Evolutionary conservation across 2,888 invertebrate genomes (phyloP).

Genomic region (Pollenia amentaria): DNA sequence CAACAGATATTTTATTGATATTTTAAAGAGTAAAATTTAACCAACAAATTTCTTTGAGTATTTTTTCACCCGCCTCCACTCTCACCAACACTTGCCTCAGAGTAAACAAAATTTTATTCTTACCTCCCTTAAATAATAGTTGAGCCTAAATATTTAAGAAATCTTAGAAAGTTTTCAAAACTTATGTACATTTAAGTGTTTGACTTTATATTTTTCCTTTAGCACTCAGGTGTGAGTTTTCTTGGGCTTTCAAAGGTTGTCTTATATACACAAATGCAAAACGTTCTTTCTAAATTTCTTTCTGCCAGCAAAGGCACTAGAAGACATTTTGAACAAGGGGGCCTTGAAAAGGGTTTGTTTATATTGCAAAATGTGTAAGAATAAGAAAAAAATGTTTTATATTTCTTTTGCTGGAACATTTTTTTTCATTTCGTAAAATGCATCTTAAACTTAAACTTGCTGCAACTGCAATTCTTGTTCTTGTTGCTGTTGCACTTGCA

Average conservation of each 20-base stretch:
- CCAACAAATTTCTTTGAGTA: constrained; percentile 5
- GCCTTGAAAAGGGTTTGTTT: not conserved
- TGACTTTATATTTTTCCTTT: constrained; percentile 55
- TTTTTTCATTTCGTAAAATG: constrained; percentile 21
- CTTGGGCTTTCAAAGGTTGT: constrained; percentile 61
- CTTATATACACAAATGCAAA: constrained; percentile 7
- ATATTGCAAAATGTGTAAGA: constrained; percentile 51
- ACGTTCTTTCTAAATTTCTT: not conserved
- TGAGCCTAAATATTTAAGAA: constrained; percentile 54
- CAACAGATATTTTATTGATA: too few species aligned
- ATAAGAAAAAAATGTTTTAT: constrained; percentile 52
- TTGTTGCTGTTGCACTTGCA: constrained; percentile 64
- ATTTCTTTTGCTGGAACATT: constrained; percentile 1
- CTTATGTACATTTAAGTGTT: constrained; percentile 47
- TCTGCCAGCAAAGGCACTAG: not conserved
- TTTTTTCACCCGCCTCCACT: not conserved
- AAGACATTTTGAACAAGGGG: constrained; percentile 1
- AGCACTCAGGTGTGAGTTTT: constrained; percentile 64
- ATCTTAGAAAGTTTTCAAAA: constrained; percentile 45
- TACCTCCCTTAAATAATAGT: constrained; percentile 3
- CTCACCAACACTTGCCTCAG: too few species aligned
- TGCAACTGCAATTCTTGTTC: constrained; percentile 43
- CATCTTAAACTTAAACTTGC: constrained; percentile 19
- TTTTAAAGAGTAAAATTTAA: not conserved
- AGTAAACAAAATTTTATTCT: not conserved